phyloP scores from a whole-genome alignment of 2,888 invertebrate species.

The Portevinia maculata region DNA sequence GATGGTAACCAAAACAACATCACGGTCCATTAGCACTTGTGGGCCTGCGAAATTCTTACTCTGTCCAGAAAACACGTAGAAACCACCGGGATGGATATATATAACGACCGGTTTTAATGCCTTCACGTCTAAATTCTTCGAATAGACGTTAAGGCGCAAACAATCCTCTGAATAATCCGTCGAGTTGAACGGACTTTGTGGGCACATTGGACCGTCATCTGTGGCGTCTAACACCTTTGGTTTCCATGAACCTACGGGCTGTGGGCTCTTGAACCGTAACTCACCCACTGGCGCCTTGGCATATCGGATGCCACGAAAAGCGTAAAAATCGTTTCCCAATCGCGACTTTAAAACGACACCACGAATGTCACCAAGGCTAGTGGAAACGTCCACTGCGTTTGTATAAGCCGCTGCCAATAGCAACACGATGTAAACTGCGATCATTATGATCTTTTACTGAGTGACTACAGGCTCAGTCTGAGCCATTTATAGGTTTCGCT shows the following conservation, averaged over 20 bases:
- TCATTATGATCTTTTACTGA: slow-evolving; percentile 28
- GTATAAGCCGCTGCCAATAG: neutral
- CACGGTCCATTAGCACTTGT: slow-evolving; percentile 85
- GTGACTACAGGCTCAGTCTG: neutral
- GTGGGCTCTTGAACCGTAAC: slow-evolving; percentile 82
- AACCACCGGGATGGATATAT: slow-evolving; percentile 87
- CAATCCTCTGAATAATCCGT: slow-evolving; percentile 84
- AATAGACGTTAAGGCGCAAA: slow-evolving; percentile 85
- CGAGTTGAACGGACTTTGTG: slow-evolving; percentile 80
- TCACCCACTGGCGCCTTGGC: slow-evolving; percentile 79
- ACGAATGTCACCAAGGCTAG: slow-evolving; percentile 78
- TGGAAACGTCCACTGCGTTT: slow-evolving; percentile 75
- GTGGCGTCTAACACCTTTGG: slow-evolving; percentile 84
- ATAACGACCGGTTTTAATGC: slow-evolving; percentile 85
- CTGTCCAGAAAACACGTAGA: slow-evolving; percentile 85
- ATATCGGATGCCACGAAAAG: slow-evolving; percentile 81
- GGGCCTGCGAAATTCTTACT: slow-evolving; percentile 83
- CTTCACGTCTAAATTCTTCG: slow-evolving; percentile 77
- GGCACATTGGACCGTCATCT: slow-evolving; percentile 85
- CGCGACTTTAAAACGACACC: slow-evolving; percentile 78
- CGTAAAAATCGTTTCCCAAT: slow-evolving; percentile 77
- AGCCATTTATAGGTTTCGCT: slow-evolving; percentile 24
- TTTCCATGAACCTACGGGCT: slow-evolving; percentile 83
- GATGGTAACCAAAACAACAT: slow-evolving; percentile 86
- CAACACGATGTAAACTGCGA: slow-evolving; percentile 15